Evolutionary conservation across 2,888 invertebrate species (phyloP), one percentile per base, ranked within the genome.

Genomic region (Apamea anceps): DNA sequence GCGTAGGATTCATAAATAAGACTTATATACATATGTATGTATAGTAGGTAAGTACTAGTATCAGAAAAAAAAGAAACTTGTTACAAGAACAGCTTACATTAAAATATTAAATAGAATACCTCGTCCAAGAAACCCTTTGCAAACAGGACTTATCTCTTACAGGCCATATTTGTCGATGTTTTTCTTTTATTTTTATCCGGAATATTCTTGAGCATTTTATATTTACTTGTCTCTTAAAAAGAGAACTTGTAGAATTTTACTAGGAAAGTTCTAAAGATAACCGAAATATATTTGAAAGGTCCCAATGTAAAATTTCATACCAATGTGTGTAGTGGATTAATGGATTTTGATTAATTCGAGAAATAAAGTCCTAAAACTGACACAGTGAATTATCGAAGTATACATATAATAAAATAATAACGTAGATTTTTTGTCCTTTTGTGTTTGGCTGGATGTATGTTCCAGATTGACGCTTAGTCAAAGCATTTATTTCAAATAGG

Each of bases 121-220:
- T 37, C 60, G 45, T 68, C 65, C 51, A 85, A 76, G 79, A 54
- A 72, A 65, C 74, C 60, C 57, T 72, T 74, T 74, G 37, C 82
- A 85, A 85, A 85, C 85, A 85, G 65, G 32, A 82, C 67, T 82
- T 76, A 82, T 85, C 86, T 72, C 74, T 67, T 48, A 25, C 67
- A 37, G 5, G 15, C 67, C 54, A 48, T 77, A 66, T 68, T 76
- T 76, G 67, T 82, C 51, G 51, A 51, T 57, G 21, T 48, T 48
- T 62, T 42, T 21, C 60, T 83, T 83, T 82, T 85, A 79, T 74
- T 79, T 81, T 51, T 70, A 62, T 62, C 45, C 72, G 28, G 70
- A 25, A 57, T 75, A 51, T 70, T 81, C 67, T 60, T 63, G 13
- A 48, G n/a, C 71, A 73, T 32, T 75, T 68, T 77, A 54, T 77